These are phyloP conservation scores for Magallana ariakensis DNA, from an alignment of 1,140 invertebrate genomes.

Conservation along the genomic window DNA sequence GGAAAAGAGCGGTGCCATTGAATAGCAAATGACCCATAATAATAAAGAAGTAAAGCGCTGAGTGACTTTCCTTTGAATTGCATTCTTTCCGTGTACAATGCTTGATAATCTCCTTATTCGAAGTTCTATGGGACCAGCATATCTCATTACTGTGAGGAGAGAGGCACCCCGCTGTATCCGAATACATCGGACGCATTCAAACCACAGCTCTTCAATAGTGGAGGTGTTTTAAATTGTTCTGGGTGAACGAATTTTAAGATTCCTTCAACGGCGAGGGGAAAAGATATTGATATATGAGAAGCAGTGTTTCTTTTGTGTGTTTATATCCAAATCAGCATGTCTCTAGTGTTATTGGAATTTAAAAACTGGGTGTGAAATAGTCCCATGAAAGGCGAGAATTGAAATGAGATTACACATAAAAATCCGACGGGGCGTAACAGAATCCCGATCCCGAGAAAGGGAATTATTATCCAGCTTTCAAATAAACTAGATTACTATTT, in stretches of 20 bases:
- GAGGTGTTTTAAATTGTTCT: conserved; percentile 34
- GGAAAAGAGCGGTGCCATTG: conserved; percentile 24
- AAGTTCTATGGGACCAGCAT: conserved; percentile 11
- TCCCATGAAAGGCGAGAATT: conserved; percentile 34
- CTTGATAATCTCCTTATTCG: conserved; percentile 33
- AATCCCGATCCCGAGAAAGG: conserved; percentile 9
- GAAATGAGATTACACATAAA: conserved; percentile 34
- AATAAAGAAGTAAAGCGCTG: conserved; percentile 33
- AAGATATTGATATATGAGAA: conserved; percentile 39
- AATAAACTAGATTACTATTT: not conserved
- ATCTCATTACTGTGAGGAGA: conserved; percentile 20
- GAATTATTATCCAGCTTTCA: conserved; percentile 10
- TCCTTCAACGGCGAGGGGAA: conserved; percentile 21
- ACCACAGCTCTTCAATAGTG: conserved; percentile 30
- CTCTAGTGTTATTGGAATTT: conserved; percentile 38
- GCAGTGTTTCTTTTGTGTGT: conserved; percentile 38
- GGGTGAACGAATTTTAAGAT: conserved; percentile 36
- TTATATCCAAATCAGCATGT: conserved; percentile 38
- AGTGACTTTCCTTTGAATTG: conserved; percentile 36
- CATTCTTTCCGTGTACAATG: conserved; percentile 29
- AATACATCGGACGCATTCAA: conserved; percentile 9
- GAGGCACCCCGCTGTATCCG: conserved; percentile 24
- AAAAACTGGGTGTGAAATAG: conserved; percentile 38
- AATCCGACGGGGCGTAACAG: conserved; percentile 15
- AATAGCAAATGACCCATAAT: conserved; percentile 33